Evolutionary conservation across 2,888 invertebrate species (phyloP).

Genomic region (Shargacucullia verbasci): DNA sequence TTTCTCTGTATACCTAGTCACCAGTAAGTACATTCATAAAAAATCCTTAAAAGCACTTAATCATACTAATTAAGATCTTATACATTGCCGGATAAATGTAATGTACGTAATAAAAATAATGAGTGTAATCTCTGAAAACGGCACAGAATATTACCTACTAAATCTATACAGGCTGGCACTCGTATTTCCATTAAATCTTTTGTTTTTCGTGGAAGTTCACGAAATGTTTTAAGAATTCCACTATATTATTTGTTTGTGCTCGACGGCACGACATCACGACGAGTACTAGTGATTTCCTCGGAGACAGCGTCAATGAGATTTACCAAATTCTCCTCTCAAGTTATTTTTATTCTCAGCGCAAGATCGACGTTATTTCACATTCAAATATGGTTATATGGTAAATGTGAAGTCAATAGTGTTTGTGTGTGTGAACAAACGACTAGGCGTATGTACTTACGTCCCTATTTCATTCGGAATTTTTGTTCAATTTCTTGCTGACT

Average conservation of each 20-base stretch:
- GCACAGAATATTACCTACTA: conserved; percentile 11
- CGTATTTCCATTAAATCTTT: conserved; percentile 38
- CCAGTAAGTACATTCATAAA: conserved; percentile 4
- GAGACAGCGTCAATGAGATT: conserved; percentile 64
- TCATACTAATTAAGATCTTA: conserved; percentile 25
- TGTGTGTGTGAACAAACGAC: conserved; percentile 9
- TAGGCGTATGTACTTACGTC: not conserved
- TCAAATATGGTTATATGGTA: conserved; percentile 40
- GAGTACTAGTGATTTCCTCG: conserved; percentile 63
- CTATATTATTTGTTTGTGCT: conserved; percentile 56
- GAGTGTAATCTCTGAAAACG: conserved; percentile 34
- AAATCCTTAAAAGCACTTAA: conserved; percentile 18
- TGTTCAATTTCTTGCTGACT: too few relatives aligned
- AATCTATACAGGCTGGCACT: conserved; percentile 5
- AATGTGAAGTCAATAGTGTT: conserved; percentile 34
- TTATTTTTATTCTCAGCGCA: conserved; percentile 58
- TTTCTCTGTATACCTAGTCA: not conserved
- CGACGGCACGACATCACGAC: conserved; percentile 42
- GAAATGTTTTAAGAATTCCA: conserved; percentile 53
- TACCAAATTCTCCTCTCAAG: conserved; percentile 62
- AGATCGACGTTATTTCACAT: conserved; percentile 47
- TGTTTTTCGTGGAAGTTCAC: conserved; percentile 37
- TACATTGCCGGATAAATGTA: conserved; percentile 41
- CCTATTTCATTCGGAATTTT: too few relatives aligned
- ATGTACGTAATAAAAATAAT: conserved; percentile 37